phyloP scores from a whole-genome alignment of 2,797 vertebrate species.

The Trichosurus vulpecula region DNA sequence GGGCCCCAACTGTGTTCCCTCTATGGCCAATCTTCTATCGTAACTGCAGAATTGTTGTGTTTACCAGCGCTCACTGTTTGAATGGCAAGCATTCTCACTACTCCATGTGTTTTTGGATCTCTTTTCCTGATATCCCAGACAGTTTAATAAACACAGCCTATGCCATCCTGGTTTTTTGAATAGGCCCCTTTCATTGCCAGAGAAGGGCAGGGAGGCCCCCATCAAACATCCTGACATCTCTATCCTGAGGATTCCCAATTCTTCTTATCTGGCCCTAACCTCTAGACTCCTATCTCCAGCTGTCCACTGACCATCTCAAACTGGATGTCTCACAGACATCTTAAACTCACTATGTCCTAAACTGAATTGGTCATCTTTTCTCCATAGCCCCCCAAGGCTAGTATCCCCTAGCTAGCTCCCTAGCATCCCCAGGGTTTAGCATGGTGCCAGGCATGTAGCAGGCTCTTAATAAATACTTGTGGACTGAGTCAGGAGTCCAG shows the following conservation, averaged over 20 bases:
- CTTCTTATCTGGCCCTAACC: background rate
- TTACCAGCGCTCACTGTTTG: slow-evolving; percentile 27
- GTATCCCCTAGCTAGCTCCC: background rate
- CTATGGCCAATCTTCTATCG: background rate
- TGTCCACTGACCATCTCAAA: background rate
- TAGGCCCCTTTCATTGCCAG: background rate
- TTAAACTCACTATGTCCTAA: background rate
- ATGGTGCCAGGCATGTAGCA: background rate
- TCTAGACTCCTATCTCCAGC: background rate
- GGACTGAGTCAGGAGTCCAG: background rate
- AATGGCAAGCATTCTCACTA: background rate
- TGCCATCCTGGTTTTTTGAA: background rate
- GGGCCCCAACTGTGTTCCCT: background rate
- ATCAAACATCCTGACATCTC: background rate
- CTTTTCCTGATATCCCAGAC: background rate
- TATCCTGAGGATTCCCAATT: background rate
- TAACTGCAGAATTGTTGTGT: background rate
- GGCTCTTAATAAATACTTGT: background rate
- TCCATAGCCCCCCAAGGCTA: background rate
- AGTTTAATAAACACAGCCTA: slow-evolving; percentile 61
- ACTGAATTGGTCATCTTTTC: background rate
- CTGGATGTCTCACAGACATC: background rate
- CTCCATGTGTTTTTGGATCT: slow-evolving; percentile 3
- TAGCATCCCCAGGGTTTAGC: background rate
- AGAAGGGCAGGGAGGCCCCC: background rate